Evolutionary conservation across 2,113 vertebrate species (phyloP).

Genomic region (Dendropsophus ebraccatus): DNA sequence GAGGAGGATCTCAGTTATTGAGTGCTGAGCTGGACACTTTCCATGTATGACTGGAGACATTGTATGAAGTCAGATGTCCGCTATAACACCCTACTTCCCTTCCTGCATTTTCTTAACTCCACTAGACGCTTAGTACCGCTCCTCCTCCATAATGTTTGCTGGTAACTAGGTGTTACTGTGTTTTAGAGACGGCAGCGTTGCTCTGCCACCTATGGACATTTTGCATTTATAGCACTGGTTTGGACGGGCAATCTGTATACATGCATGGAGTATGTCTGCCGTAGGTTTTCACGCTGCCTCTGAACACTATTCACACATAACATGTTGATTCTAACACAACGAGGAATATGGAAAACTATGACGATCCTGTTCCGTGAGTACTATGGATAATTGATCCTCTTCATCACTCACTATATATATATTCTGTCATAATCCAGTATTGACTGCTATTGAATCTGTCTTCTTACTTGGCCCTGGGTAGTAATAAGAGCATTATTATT

Average conservation of each 20-base stretch:
- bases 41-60: too few relatives aligned
- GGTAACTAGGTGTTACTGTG: slow-evolving; percentile 16
- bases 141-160: neutral
- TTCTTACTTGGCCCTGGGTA: neutral
- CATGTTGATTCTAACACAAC: neutral
- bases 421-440: neutral
- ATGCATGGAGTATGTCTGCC: neutral
- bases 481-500: too few relatives aligned
- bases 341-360: neutral
- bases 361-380: slow-evolving; percentile 2
- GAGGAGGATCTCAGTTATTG: too few relatives aligned
- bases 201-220: neutral
- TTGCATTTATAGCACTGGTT: neutral
- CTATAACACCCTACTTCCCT: too few relatives aligned
- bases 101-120: too few relatives aligned
- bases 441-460: too few relatives aligned
- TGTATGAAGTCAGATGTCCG: too few relatives aligned
- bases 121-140: neutral
- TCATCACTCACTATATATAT: neutral
- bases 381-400: neutral
- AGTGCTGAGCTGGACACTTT: too few relatives aligned
- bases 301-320: neutral
- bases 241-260: neutral
- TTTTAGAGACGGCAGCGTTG: neutral
- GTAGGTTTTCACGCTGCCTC: too few relatives aligned